phyloP scores from a whole-genome alignment of 1,140 invertebrate genomes.

The Aphaenogaster floridana region DNA sequence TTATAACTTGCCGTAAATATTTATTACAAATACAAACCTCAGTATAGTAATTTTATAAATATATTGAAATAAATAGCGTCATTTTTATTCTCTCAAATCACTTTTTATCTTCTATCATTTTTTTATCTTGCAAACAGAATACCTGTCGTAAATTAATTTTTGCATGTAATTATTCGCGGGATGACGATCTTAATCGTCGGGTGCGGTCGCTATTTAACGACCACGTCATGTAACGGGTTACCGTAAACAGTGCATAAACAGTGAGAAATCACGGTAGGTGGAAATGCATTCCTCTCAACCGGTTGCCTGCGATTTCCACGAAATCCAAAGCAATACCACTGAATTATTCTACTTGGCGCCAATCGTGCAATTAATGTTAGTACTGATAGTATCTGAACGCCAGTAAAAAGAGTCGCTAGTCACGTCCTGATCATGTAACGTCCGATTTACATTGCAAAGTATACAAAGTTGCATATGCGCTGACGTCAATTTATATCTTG shows the following conservation, averaged over 20 bases:
- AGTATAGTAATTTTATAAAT: background rate
- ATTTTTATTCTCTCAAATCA: slow-evolving; percentile 7
- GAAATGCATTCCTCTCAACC: slow-evolving; percentile 53
- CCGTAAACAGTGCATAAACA: slow-evolving; percentile 42
- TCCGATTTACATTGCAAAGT: slow-evolving; percentile 51
- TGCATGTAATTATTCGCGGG: slow-evolving; percentile 20
- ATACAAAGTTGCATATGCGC: slow-evolving; percentile 10
- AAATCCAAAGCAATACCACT: slow-evolving; percentile 44
- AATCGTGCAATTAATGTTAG: slow-evolving; percentile 39
- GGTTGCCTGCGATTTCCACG: slow-evolving; percentile 46
- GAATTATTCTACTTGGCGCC: slow-evolving; percentile 54
- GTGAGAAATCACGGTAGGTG: slow-evolving; percentile 43
- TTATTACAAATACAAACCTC: background rate
- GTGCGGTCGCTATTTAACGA: slow-evolving; percentile 28
- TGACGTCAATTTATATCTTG: slow-evolving; percentile 2
- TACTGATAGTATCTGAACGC: slow-evolving; percentile 30
- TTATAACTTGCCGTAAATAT: slow-evolving; percentile 1
- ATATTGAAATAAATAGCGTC: background rate
- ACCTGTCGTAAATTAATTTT: slow-evolving; percentile 32
- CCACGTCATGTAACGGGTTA: slow-evolving; percentile 39
- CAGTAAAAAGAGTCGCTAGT: slow-evolving; percentile 21
- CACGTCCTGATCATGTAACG: slow-evolving; percentile 29
- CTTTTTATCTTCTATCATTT: background rate
- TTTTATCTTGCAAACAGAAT: background rate
- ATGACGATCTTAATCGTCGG: slow-evolving; percentile 36